Conservation (phyloP, 1,140 invertebrate genomes). For the Brachionus rotundiformis region DNA sequence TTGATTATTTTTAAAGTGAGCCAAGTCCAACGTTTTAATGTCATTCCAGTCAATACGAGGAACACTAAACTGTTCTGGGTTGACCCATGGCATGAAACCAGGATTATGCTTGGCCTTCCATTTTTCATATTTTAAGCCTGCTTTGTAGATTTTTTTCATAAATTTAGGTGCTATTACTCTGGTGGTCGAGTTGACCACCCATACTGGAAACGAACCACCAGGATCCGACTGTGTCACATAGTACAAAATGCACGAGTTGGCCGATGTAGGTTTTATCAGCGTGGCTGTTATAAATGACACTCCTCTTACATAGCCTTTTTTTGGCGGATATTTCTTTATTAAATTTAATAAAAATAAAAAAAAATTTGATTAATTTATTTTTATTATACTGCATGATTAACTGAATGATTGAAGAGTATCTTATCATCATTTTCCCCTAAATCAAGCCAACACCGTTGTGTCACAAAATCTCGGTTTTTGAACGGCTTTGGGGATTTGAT, state of each 20-base stretch:
- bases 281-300: constrained; percentile 73
- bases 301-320: constrained; percentile 77
- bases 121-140: constrained; percentile 73
- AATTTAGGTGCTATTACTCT: constrained; percentile 80
- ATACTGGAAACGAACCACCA: constrained; percentile 79
- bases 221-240: constrained; percentile 86
- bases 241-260: constrained; percentile 73
- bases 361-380: neutral
- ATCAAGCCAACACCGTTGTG: constrained; percentile 85
- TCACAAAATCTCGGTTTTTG: constrained; percentile 84
- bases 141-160: constrained; percentile 71
- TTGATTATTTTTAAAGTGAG: neutral
- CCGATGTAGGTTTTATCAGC: constrained; percentile 65
- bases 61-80: constrained; percentile 75
- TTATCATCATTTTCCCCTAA: constrained; percentile 73
- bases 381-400: constrained; percentile 72
- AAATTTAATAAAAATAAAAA: constrained; percentile 40
- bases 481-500: constrained; percentile 80
- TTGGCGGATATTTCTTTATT: constrained; percentile 72
- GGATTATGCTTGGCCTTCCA: constrained; percentile 80
- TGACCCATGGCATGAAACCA: constrained; percentile 79
- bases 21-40: constrained; percentile 50
- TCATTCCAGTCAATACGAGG: constrained; percentile 68
- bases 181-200: constrained; percentile 84
- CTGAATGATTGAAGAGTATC: constrained; percentile 84